These are phyloP conservation scores for Drymodes brunneopygia DNA, from an alignment of 2,113 vertebrate species.

Conservation along the genomic window DNA sequence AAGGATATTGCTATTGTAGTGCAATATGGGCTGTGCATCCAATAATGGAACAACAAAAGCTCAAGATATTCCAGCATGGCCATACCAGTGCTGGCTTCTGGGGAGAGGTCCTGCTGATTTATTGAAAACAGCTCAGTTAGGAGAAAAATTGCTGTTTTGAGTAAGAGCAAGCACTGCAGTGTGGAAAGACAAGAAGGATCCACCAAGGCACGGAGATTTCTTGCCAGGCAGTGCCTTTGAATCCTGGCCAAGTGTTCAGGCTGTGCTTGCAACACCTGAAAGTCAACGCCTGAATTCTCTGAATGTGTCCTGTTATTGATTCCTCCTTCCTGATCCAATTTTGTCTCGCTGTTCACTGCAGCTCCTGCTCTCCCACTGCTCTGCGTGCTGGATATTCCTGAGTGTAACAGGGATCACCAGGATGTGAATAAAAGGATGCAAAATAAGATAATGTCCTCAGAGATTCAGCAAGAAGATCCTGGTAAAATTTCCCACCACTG, in stretches of 20 bases:
- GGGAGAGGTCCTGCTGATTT: background rate
- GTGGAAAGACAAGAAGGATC: background rate
- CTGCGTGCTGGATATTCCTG: background rate
- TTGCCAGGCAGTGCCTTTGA: background rate
- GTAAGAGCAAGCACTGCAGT: background rate
- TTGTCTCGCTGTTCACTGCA: background rate
- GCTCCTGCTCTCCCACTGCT: background rate
- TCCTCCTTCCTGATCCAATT: background rate
- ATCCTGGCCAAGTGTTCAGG: background rate
- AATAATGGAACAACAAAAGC: background rate
- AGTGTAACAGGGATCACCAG: background rate
- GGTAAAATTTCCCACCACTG: background rate
- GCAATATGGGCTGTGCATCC: background rate
- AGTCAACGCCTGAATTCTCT: background rate
- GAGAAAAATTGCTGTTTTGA: background rate
- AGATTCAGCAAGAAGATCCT: background rate
- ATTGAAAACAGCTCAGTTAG: background rate
- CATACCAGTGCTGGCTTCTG: background rate
- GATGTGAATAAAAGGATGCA: background rate
- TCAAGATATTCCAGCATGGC: background rate
- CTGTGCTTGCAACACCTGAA: background rate
- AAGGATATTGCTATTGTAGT: background rate
- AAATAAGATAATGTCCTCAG: background rate
- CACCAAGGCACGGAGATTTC: rapidly evolving
- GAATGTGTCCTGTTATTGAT: background rate